Percentiles rank a stretch among this genome's conserved stretches.
Evolutionary conservation across 2,113 vertebrate genomes (phyloP).

Genomic region (Pygoscelis adeliae): DNA sequence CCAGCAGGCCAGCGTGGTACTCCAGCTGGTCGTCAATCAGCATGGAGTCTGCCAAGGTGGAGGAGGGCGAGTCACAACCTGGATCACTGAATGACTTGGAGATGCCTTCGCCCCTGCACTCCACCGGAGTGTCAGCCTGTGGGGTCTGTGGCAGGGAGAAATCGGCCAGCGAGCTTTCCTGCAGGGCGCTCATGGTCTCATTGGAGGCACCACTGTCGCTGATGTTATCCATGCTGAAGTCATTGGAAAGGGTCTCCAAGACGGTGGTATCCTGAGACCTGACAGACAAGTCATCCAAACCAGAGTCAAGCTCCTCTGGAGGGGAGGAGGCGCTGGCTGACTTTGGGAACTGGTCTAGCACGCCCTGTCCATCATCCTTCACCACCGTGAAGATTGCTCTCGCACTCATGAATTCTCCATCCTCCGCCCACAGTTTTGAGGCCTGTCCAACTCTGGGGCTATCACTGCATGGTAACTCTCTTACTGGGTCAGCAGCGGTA

Average conservation of each 20-base stretch:
- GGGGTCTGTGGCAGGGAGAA: slow-evolving; percentile 87
- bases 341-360: slow-evolving; percentile 76
- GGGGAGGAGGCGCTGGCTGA: slow-evolving; percentile 75
- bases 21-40: slow-evolving; percentile 85
- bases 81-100: slow-evolving; percentile 78
- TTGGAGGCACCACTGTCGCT: slow-evolving; percentile 93
- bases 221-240: slow-evolving; percentile 93
- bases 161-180: slow-evolving; percentile 81
- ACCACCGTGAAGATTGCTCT: slow-evolving; percentile 88
- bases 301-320: slow-evolving; percentile 91
- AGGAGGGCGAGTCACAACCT: slow-evolving; percentile 69
- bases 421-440: slow-evolving; percentile 83
- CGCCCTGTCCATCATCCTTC: slow-evolving; percentile 86
- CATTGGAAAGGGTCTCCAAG: slow-evolving; percentile 86
- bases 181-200: slow-evolving; percentile 82
- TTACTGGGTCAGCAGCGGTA: background rate
- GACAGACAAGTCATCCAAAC: slow-evolving; percentile 91
- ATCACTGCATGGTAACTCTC: slow-evolving; percentile 42
- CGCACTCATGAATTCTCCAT: slow-evolving; percentile 89
- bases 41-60: slow-evolving; percentile 61
- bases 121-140: slow-evolving; percentile 80
- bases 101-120: slow-evolving; percentile 74
- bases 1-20: slow-evolving; percentile 89
- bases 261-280: slow-evolving; percentile 92
- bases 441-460: slow-evolving; percentile 68